Percentiles rank a stretch among this genome's conserved stretches.
Evolutionary conservation across 2,797 vertebrate species (phyloP).

Genomic region (Pipistrellus pipistrellus): DNA sequence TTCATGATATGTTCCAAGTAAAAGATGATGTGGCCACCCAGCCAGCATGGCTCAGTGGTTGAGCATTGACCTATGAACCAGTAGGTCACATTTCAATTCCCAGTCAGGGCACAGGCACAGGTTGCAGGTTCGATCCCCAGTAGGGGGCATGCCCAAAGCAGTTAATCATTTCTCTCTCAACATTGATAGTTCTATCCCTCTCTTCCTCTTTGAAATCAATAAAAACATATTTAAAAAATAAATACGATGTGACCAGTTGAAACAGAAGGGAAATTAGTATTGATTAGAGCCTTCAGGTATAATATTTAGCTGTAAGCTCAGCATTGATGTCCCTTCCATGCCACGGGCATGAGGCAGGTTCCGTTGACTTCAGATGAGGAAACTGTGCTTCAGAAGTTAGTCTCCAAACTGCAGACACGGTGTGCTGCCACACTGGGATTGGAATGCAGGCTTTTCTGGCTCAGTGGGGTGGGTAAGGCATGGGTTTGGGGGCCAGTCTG

Average conservation of each 20-base stretch:
- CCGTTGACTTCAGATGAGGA: neutral
- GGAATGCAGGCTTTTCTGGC: neutral
- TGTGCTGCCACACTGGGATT: neutral
- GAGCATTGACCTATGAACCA: neutral
- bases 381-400: neutral
- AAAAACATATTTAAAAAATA: neutral
- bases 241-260: neutral
- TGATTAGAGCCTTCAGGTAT: neutral
- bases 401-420: neutral
- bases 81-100: neutral
- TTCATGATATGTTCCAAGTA: neutral
- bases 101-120: neutral
- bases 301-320: neutral
- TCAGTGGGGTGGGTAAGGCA: too few relatives aligned
- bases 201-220: too few relatives aligned
- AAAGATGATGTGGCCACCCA: neutral
- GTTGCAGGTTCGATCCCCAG: too few relatives aligned
- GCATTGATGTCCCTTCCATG: neutral
- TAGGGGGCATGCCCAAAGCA: too few relatives aligned
- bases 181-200: too few relatives aligned
- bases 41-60: neutral
- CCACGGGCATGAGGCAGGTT: neutral
- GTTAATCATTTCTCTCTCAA: too few relatives aligned
- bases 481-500: neutral
- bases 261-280: neutral